A percentile compares a stretch with the other conserved stretches of the same genome.
Evolutionary conservation across 2,797 vertebrate genomes (phyloP).

Genomic region (Sebastes steindachneri): DNA sequence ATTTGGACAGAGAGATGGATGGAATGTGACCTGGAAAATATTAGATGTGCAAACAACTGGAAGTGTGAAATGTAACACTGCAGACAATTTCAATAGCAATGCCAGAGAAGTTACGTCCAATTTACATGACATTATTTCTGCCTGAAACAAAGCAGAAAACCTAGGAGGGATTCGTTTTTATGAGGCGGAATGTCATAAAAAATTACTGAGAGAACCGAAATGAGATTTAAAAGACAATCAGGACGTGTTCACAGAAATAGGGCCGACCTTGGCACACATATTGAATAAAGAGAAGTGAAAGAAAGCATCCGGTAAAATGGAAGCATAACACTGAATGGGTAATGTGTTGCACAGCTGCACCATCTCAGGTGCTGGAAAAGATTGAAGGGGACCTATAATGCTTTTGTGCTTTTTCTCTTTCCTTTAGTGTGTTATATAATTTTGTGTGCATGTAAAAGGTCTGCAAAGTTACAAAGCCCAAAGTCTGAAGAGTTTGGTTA

Average conservation of each 20-base stretch:
- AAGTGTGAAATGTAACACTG: not conserved
- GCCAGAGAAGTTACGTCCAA: not conserved
- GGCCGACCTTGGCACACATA: not conserved
- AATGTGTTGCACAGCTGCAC: not conserved
- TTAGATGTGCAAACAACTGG: not conserved
- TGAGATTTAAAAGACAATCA: not conserved
- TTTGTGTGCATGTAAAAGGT: not conserved
- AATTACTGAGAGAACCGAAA: not conserved
- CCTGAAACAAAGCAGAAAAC: not conserved
- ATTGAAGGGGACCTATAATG: not conserved
- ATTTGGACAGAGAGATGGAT: constrained; percentile 16
- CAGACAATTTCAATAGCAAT: too few relatives aligned
- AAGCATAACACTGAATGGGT: not conserved
- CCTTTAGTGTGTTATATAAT: too few relatives aligned
- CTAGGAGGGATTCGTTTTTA: not conserved
- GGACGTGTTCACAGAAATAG: not conserved
- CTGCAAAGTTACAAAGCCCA: too few relatives aligned
- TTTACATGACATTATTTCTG: not conserved
- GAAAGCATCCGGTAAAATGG: not conserved
- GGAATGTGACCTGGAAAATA: constrained; percentile 5
- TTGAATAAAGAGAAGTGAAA: not conserved
- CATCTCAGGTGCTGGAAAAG: not conserved
- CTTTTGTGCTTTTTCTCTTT: too few relatives aligned
- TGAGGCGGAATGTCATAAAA: not conserved
- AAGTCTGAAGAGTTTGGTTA: too few relatives aligned